These are phyloP conservation scores for Pterois miles DNA, from an alignment of 2,797 vertebrate genomes.

Conservation along the genomic window DNA sequence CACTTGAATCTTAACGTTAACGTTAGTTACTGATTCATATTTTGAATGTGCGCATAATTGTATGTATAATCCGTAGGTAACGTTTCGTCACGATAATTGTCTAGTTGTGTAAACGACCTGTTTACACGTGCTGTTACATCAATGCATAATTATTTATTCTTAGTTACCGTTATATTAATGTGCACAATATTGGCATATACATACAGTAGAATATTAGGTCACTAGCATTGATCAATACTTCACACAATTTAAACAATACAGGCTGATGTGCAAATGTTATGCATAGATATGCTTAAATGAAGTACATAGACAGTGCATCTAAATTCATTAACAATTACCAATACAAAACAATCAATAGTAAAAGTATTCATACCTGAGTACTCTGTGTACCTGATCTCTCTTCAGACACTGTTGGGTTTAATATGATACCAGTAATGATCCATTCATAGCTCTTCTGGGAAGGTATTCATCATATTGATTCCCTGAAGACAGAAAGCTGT, in stretches of 20 bases:
- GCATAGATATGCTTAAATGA: not conserved
- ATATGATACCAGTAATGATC: not conserved
- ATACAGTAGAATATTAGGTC: not conserved
- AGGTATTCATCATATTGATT: not conserved
- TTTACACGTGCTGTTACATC: not conserved
- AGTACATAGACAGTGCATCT: not conserved
- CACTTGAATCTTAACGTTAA: not conserved
- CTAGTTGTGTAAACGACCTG: constrained; percentile 17
- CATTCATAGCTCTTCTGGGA: not conserved
- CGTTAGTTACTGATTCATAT: not conserved
- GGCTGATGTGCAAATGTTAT: not conserved
- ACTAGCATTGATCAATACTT: too few relatives aligned
- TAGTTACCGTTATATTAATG: not conserved
- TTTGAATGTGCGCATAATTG: not conserved
- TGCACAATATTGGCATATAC: not conserved
- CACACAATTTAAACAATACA: fast-evolving
- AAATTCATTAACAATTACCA: not conserved
- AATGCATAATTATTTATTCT: not conserved
- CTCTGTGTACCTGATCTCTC: not conserved
- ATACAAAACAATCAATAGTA: not conserved
- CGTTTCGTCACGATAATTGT: not conserved
- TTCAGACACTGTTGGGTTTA: not conserved
- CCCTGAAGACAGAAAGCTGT: not conserved
- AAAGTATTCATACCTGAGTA: not conserved
- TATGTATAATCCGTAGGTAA: not conserved